Base-by-base conservation (phyloP, 1,140 invertebrate species). In the Drosophila seguyi region DNA sequence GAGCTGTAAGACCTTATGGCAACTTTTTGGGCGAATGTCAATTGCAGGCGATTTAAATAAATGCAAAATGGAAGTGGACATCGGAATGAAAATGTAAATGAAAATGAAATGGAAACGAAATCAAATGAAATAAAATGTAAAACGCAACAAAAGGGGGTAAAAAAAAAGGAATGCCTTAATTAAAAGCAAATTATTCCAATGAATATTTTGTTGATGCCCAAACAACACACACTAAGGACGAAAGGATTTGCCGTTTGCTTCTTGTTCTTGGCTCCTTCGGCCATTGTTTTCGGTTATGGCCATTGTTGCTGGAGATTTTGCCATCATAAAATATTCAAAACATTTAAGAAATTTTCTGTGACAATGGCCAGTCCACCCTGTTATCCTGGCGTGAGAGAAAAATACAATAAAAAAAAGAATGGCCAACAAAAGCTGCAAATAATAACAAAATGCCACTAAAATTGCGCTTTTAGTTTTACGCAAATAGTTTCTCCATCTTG, bases 161-260 rank as follows among this genome's bases (percentile, higher is more conserved):
- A n/a, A n/a, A n/a, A 25, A 82, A 75, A 58, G 20, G 22, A 72
- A 67, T 67, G 36, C 77, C 81, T 86, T 86, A 86, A 86, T 86
- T 86, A 86, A 87, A 87, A 79, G 69, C 69, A 82, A 87, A 86
- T 87, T 87, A 86, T 86, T 87, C 69, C 73, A 68, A 82, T 82
- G 79, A 87, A 86, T 86, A 86, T 86, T 86, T 87, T 75, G 82
- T 82, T 65, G 59, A 66, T 59, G 68, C 67, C 57, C 68, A 68
- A 22, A 52, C 31, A 39, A 57, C 47, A 57, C 29, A 55, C 55
- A 34, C 20, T 16, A n/a, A 48, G 16, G 16, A 20, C 52, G 38
- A 61, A 39, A 31, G 63, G 63, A 69, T 61, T 77, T 77, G 38
- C 56, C 50, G 48, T 55, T 52, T 44, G 55, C 22, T 52, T 36